Evolutionary conservation across 2,888 invertebrate species (phyloP), one percentile per base, ranked within the genome.

Genomic region (Hydrotaea cyrtoneurina): DNA sequence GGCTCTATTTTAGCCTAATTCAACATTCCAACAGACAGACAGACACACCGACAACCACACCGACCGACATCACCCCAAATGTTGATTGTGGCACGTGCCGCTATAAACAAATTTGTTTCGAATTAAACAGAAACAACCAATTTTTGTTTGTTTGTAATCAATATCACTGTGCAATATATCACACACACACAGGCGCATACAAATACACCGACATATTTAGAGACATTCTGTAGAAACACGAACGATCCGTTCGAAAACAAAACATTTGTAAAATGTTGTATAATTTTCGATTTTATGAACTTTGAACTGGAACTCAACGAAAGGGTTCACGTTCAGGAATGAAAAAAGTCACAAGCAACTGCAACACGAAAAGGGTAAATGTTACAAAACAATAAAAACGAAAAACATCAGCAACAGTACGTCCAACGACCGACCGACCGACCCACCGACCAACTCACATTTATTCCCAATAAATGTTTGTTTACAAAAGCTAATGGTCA

Each of bases 71-170:
- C 19, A 31, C 5, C 4, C 31, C 7, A 13, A 75, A 19, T 62
- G 55, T 64, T 76, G 57, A 79, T 81, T 72, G 72, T 75, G 76
- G 79, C 78, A 81, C 81, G 81, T 81, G 81, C 66, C 84, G 75
- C 71, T 69, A 77, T 76, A 73, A 84, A 78, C 81, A 78, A 84
- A 84, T 84, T 73, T 81, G 84, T 81, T 79, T 74, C 46, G 43
- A 66, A 66, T 78, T 71, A 81, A 84, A 76, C 72, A 55, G 7
- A 78, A 69, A 71, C 69, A 83, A 83, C 66, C 66, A 78, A 39
- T 66, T 31, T 31, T 31, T 2, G 31, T 31, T 31, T 2, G 31
- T 76, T 76, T 19, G 43, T 59, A 77, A 84, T 75, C 81, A 76
- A 76, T 73, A 81, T 46, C 62, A 84, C 3, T 26, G 10, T 17